These are phyloP conservation scores for Lasiommata megera DNA, from an alignment of 2,888 invertebrate species.

Conservation along the genomic window DNA sequence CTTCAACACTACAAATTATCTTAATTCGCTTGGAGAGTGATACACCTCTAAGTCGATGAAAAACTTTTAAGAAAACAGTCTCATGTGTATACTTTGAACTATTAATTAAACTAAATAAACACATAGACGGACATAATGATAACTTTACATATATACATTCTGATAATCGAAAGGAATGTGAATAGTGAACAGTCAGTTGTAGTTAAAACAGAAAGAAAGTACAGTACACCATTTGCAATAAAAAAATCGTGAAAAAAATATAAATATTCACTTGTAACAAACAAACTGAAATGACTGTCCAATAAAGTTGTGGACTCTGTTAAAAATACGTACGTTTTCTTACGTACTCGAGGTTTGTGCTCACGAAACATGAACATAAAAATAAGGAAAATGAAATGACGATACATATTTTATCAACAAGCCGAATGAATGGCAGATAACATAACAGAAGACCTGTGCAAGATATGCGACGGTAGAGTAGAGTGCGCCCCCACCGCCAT, in stretches of 20 bases:
- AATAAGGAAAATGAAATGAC: constrained; percentile 39
- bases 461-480: constrained; percentile 68
- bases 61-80: too few relatives aligned
- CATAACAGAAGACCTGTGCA: constrained; percentile 67
- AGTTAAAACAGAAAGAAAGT: constrained; percentile 2
- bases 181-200: background rate
- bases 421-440: constrained; percentile 38
- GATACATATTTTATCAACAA: constrained; percentile 25
- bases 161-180: background rate
- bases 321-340: too few relatives aligned
- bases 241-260: too few relatives aligned
- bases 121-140: background rate
- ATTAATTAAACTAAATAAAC: too few relatives aligned
- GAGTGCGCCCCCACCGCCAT: constrained; percentile 75
- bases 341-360: too few relatives aligned
- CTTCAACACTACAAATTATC: too few relatives aligned
- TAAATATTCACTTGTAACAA: too few relatives aligned
- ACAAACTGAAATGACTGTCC: too few relatives aligned
- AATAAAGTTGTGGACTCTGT: too few relatives aligned
- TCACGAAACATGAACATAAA: constrained; percentile 1
- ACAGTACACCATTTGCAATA: background rate
- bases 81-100: too few relatives aligned
- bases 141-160: background rate
- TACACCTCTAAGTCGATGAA: too few relatives aligned
- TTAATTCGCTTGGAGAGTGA: too few relatives aligned